Evolutionary conservation across 2,113 vertebrate species (phyloP), one percentile per base, ranked within the genome.

Genomic region (Chamaea fasciata): DNA sequence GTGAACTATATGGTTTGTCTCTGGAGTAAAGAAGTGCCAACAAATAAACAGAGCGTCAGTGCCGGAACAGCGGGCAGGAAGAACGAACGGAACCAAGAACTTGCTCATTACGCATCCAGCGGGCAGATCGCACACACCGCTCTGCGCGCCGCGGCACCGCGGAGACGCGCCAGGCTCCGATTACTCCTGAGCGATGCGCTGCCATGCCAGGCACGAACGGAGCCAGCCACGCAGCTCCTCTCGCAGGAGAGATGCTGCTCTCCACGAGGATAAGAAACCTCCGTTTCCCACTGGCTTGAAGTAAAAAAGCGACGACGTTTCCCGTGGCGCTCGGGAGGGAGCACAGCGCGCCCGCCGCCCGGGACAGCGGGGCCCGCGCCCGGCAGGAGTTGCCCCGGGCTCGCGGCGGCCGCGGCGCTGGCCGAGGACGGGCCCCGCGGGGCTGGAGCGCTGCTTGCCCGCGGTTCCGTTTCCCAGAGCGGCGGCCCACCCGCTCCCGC

Each of bases 31-130:
- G 67, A 82, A 87, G 67, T 52, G 44, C 71, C 67, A 13, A 92
- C 67, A 79, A 68, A 79, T 23, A 76, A 50, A 44, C 3, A 84
- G 83, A 57, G 21, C 70, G 44, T 13, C 53, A 10, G 57, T 7
- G 79, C 71, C 83, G 83, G 67, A 67, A 76, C 82, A 63, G 81
- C 87, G 20, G 71, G 73, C 90, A 84, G 93, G 91, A 89, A 89
- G 83, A 80, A 64, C 57, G 24, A 56, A 17, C n/a, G 87, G 41
- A 28, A 49, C 71, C 88, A 2, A 30, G 57, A 84, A 79, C 31
- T 90, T 37, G 70, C 76, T 59, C 59, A 46, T 63, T 57, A 49
- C 49, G 57, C 59, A 73, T 41, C 83, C 83, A 68, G 47, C 57
- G 71, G 65, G 74, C 71, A 27, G 83, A 65, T 57, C 7, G 56